Conservation (phyloP, 30 jellyfish, hydroid and myxozoan species). For the Rhopilema esculentum region DNA sequence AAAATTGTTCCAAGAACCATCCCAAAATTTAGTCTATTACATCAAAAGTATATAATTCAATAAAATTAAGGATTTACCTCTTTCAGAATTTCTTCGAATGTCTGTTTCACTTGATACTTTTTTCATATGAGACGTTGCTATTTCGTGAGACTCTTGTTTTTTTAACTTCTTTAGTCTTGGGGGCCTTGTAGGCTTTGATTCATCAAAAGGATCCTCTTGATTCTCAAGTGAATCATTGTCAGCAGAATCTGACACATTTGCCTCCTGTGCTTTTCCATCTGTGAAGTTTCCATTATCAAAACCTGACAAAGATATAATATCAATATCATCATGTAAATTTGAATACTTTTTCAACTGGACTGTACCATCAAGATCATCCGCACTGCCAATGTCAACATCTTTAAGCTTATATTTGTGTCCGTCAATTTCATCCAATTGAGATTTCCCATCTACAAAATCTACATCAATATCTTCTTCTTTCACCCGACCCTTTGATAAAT, state of each 20-base stretch:
- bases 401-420: background rate
- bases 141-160: background rate
- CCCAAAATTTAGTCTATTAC: too few relatives aligned
- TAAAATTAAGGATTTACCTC: background rate
- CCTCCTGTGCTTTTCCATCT: background rate
- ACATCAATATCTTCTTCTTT: background rate
- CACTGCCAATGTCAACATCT: slow-evolving; percentile 46
- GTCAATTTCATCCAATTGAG: slow-evolving; percentile 5
- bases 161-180: slow-evolving; percentile 53
- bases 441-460: background rate
- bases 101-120: slow-evolving; percentile 66
- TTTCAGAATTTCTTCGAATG: background rate
- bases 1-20: too few relatives aligned
- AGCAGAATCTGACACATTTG: background rate
- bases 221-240: background rate
- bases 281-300: slow-evolving; percentile 10
- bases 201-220: slow-evolving; percentile 27
- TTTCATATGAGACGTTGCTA: background rate
- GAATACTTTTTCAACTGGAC: background rate
- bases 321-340: slow-evolving; percentile 35
- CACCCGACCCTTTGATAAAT: background rate
- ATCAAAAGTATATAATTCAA: too few relatives aligned
- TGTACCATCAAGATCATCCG: slow-evolving; percentile 49
- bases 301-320: slow-evolving; percentile 68
- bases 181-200: slow-evolving; percentile 40